Base-by-base conservation (phyloP, 2,113 vertebrate genomes). In the Halichoerus grypus region DNA sequence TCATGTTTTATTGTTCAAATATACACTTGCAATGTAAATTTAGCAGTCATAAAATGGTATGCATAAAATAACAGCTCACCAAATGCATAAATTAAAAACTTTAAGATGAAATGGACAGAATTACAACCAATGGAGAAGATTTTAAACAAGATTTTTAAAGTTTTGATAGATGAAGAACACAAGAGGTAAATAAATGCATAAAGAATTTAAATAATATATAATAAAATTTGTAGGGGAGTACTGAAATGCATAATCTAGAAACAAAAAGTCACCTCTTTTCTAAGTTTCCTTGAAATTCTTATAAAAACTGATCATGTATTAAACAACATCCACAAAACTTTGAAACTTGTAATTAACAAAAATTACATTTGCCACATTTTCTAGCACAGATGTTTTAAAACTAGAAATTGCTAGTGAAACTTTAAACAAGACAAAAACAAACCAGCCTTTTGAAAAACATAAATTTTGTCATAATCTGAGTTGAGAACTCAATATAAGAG, bases 1-100 rank as follows among this genome's bases (percentile, higher is more conserved):
- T 95, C 94, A 92, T 80, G 61, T 93, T 97, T 98, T 97, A 96
- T 83, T 96, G 51, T 89, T 97, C 82, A 98, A 87, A 94, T 96
- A 92, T 76, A 97, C 3, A 83, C 16, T 96, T 26, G 21, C 69
- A 77, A 81, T 96, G 46, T 91, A 95, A 97, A 96, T 98, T 97
- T 81, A 88, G 69, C 67, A 94, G 92, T 88, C n/a, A 81, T 96
- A 95, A 97, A 96, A 59, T 96, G 12, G 5, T 53, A 76, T 84
- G 46, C 90, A 97, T 95, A 93, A 96, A 96, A 91, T 76, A 92
- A 76, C 79, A 93, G 22, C 12, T 96, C 12, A 90, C 11, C 19
- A 87, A 77, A 91, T 97, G 74, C 28, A 85, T 94, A 97, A 96
- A 96, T 96, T 97, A 95, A 98, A 97, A 96, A 79, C 87, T 92